A percentile compares a stretch with the other conserved stretches of the same genome.
Evolutionary conservation across 2,888 invertebrate species (phyloP).

Genomic region (Ectobius pallidus): DNA sequence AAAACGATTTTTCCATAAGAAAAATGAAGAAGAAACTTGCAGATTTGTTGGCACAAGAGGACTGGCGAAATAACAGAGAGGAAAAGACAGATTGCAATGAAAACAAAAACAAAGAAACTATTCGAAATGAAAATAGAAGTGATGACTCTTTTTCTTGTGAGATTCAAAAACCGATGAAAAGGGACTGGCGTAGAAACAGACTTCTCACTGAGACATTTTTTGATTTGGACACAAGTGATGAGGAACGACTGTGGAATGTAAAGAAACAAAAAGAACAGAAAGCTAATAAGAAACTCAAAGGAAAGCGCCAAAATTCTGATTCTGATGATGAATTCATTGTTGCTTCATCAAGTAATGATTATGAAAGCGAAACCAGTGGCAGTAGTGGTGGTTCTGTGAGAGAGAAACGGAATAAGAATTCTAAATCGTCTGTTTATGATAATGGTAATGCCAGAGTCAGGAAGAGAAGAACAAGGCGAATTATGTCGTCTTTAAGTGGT

Average conservation of each 20-base stretch:
- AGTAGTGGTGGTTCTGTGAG: background rate
- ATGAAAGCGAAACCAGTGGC: no score
- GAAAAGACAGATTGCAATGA: no score
- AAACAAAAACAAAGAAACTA: no score
- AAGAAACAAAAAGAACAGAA: constrained; percentile 41
- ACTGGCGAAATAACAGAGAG: no score
- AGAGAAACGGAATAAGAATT: background rate
- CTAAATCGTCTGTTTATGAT: background rate
- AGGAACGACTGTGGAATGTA: constrained; percentile 46
- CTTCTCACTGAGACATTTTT: constrained; percentile 46
- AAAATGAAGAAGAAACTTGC: no score
- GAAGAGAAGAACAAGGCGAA: constrained; percentile 44
- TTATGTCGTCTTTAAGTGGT: constrained; percentile 49
- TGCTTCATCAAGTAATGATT: background rate
- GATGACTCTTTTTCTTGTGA: no score
- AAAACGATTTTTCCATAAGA: no score
- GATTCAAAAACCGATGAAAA: background rate
- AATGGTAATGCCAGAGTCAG: constrained; percentile 5
- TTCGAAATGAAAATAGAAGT: no score
- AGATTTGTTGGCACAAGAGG: no score
- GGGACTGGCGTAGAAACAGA: constrained; percentile 40
- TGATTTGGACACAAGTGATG: constrained; percentile 50
- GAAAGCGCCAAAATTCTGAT: constrained; percentile 45
- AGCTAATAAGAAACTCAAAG: background rate
- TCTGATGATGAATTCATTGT: constrained; percentile 20